Base-by-base conservation (phyloP, 2,113 vertebrate species). In the Campylomormyrus numenius region DNA sequence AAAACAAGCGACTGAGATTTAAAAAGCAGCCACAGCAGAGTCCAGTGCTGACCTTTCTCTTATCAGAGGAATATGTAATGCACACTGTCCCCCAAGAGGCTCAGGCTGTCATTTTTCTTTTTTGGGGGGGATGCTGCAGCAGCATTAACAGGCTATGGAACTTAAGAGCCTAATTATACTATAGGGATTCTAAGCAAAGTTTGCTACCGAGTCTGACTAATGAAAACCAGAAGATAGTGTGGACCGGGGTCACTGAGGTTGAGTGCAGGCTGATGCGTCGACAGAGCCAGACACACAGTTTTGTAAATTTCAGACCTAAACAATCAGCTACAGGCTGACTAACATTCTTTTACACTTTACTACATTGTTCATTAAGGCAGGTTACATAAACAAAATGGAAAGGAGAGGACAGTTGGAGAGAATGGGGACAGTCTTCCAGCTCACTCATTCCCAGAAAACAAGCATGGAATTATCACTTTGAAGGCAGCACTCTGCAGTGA, bases 21-120 rank as follows among this genome's bases (percentile, higher is more conserved):
- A 19, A 52, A n/a, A 50, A 39, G 46, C 46, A 27, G 45, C 46
- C 13, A 19, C 4, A 19, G 56, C 48, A n/a, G 24, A 35, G 62
- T 27, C 5, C 46, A n/a, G 80, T 35, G 31, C 85, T 80, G 62
- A 90, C 89, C 89, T 90, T 90, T 90, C 53, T 35, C 62, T 90
- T 90, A 90, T 90, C 89, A 70, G 58, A 39, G 31, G 46, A 39
- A 87, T 53, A 53, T 48, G 48, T 31, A 24, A n/a, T 35, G 45
- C 7, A 8, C 89, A 66, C 9, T n/a, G 35, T 17, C 62, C 52
- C 21, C 46, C 52, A 19, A 85, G 2, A 45, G 62, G n/a, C 11
- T 50, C 45, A 62, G 45, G 46, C 46, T 42, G 46, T 17, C 42
- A 11, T 45, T n/a, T 46, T 7, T 27, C 58, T 5, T 87, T 87